Base-by-base conservation (phyloP, 2,888 invertebrate species). In the Amiota mariae region DNA sequence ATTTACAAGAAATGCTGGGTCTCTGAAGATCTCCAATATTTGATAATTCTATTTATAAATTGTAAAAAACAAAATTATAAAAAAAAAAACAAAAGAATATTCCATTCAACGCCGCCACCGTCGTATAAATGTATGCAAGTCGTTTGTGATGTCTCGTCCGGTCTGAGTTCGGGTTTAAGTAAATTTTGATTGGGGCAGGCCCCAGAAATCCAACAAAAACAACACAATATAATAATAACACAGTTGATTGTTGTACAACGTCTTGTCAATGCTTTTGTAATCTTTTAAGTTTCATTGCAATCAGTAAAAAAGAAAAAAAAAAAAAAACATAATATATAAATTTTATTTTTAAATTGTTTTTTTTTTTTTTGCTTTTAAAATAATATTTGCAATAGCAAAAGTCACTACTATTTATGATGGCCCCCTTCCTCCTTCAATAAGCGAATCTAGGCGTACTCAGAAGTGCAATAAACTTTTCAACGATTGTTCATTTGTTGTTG, bases 371-470 rank as follows among this genome's bases (percentile, higher is more conserved):
- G 74, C 78, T 84, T 84, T 84, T 84, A 84, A 84, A 36, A 84
- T 85, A 85, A 84, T 84, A 85, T 84, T 84, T 84, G 80, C 85
- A 75, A 73, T 80, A 73, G 83, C 85, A 84, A 82, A 85, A 83
- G 82, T 84, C 80, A 75, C 78, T 36, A 36, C 36, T 36, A 36
- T 36, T 36, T 36, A 36, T 6, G 36, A 36, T 36, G 36, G 0
- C 36, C 6, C 36, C 36, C 8, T 6, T 13, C 24, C 36, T 36
- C 24, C 24, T 24, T 24, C 49, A 49, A n/a, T 36, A 24, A 11
- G 48, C 12, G 13, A 1, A 54, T 54, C 13, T 54, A 10, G 13
- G 15, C 15, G 76, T 79, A 72, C 57, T 74, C 61, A 61, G 75
- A 59, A 81, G 83, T 81, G 83, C 86, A 84, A 85, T 84, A 79